Conservation (phyloP, 2,888 invertebrate species). For the Nomada fucata region DNA sequence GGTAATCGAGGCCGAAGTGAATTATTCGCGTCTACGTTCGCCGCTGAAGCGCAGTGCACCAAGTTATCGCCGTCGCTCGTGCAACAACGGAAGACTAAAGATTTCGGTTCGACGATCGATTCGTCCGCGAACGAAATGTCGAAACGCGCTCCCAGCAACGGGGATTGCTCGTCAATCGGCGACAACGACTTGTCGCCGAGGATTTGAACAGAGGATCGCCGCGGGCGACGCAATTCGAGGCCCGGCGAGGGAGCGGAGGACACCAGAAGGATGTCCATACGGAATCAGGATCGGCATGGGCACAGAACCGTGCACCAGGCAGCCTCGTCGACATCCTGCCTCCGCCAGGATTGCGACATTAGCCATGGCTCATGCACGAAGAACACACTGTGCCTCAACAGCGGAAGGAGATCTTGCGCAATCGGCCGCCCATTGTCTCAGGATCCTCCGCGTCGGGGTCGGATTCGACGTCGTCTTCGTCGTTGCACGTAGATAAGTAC, state of each 20-base stretch:
- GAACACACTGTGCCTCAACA: constrained; percentile 69
- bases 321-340: constrained; percentile 83
- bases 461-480: constrained; percentile 67
- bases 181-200: constrained; percentile 5
- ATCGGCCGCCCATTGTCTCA: constrained; percentile 80
- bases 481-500: constrained; percentile 41
- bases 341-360: constrained; percentile 79
- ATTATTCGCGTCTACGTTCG: too few species aligned
- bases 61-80: too few species aligned
- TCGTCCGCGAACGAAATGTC: too few species aligned
- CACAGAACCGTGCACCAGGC: constrained; percentile 77
- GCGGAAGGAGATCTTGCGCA: constrained; percentile 81
- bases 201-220: constrained; percentile 47
- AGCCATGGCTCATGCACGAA: constrained; percentile 71
- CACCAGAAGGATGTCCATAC: constrained; percentile 64
- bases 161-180: constrained; percentile 15
- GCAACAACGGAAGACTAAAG: too few species aligned
- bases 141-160: too few species aligned
- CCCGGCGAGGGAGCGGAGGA: constrained; percentile 29
- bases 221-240: constrained; percentile 55
- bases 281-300: constrained; percentile 79
- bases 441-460: constrained; percentile 72
- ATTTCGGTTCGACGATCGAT: too few species aligned
- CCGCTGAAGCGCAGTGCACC: too few species aligned
- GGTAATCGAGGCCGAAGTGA: too few species aligned